phyloP scores from a whole-genome alignment of 1,140 invertebrate genomes.

The Lucilia cuprina region DNA sequence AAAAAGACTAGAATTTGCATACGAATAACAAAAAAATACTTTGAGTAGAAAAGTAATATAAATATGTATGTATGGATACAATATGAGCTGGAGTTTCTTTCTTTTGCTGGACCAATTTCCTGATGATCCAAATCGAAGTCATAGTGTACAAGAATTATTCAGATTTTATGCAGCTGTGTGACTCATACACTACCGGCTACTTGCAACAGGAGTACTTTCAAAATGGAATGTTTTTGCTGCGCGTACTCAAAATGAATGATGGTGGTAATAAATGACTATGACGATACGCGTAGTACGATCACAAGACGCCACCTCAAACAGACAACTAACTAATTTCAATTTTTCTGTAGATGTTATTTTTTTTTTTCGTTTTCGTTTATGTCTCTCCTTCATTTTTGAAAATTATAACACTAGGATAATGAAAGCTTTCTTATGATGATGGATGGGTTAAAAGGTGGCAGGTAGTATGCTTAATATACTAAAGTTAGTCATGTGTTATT shows the following conservation, averaged over 20 bases:
- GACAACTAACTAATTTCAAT: background rate
- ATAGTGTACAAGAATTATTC: background rate
- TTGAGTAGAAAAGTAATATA: background rate
- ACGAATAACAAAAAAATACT: background rate
- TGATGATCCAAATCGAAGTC: background rate
- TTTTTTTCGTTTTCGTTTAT: too few species aligned
- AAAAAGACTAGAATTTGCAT: background rate
- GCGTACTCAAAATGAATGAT: background rate
- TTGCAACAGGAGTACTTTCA: background rate
- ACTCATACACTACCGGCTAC: background rate
- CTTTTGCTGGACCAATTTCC: background rate
- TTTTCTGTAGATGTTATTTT: background rate
- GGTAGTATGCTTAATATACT: background rate
- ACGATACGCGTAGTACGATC: background rate
- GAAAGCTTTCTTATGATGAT: background rate
- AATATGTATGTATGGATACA: too few species aligned
- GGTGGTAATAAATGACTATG: background rate
- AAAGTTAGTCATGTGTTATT: background rate
- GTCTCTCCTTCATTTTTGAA: background rate
- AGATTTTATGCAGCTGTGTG: background rate
- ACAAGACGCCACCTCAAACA: background rate
- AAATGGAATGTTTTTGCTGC: background rate
- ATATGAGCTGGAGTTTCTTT: too few species aligned
- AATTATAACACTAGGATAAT: background rate
- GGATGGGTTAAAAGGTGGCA: background rate